Evolutionary conservation across 2,888 invertebrate species (phyloP).

Genomic region (Paralinhomoeus sp.): DNA sequence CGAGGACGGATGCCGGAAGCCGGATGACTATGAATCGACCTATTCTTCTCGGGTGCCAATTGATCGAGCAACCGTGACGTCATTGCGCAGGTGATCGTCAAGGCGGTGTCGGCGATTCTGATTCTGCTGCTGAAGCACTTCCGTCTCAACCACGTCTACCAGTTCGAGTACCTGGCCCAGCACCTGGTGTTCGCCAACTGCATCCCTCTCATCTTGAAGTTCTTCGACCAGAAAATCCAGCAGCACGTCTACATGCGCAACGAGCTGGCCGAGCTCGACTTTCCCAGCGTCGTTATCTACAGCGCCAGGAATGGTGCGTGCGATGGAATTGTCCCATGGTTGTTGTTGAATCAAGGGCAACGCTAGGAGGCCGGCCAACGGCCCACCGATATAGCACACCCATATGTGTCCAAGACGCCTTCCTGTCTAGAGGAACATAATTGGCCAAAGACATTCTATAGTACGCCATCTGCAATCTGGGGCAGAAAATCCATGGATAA

Average conservation of each 20-base stretch:
- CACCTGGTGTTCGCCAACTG: slow-evolving; percentile 97
- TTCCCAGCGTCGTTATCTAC: slow-evolving; percentile 16
- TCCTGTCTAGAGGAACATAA: no score
- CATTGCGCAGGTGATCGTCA: slow-evolving; percentile 71
- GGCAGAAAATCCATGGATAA: no score
- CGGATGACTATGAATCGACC: no score
- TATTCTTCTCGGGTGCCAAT: no score
- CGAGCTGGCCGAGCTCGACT: slow-evolving; percentile 23
- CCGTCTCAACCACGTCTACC: slow-evolving; percentile 86
- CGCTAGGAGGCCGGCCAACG: no score
- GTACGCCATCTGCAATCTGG: no score
- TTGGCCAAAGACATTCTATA: no score
- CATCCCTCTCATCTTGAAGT: slow-evolving; percentile 86
- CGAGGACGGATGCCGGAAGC: neutral
- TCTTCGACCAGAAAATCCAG: slow-evolving; percentile 91
- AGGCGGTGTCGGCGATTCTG: slow-evolving; percentile 70
- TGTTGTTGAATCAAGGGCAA: no score
- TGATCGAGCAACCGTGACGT: no score
- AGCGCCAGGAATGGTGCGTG: slow-evolving; percentile 16
- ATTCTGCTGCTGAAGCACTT: slow-evolving; percentile 82
- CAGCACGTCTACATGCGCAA: slow-evolving; percentile 38
- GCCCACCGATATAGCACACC: no score
- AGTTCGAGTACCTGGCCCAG: slow-evolving; percentile 96
- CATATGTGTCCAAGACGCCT: no score
- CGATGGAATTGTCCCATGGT: neutral